phyloP scores from a whole-genome alignment of 2,113 vertebrate genomes.

The Pyxicephalus adspersus region DNA sequence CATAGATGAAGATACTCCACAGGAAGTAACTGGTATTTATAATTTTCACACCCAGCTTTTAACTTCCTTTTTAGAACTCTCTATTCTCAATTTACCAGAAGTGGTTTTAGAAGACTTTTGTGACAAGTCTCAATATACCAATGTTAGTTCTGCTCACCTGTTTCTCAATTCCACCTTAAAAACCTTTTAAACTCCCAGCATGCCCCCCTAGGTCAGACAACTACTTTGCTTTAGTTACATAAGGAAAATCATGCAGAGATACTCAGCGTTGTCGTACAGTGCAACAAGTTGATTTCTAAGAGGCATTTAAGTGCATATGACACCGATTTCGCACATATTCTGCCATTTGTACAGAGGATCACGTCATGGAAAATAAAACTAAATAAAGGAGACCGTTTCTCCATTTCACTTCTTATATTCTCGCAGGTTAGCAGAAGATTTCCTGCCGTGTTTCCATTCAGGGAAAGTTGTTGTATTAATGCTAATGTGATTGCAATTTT shows the following conservation, averaged over 20 bases:
- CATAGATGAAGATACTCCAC: background rate
- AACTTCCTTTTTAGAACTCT: conserved; percentile 2
- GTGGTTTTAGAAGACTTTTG: conserved; percentile 9
- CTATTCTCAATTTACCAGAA: conserved; percentile 10
- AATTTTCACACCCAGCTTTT: background rate
- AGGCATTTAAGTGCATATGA: conserved; percentile 24
- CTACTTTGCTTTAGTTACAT: conserved; percentile 26
- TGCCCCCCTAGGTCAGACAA: background rate
- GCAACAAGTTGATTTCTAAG: conserved; percentile 25
- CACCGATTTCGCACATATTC: conserved; percentile 49
- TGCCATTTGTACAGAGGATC: conserved; percentile 41
- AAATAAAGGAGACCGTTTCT: conserved; percentile 43
- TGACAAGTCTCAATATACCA: background rate
- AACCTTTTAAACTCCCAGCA: background rate
- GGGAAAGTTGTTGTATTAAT: conserved; percentile 51
- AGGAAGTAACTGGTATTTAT: conserved; percentile 8
- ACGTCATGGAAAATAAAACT: conserved; percentile 47
- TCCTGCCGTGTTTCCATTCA: conserved; percentile 50
- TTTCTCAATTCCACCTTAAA: background rate
- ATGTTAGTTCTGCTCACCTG: background rate
- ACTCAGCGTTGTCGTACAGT: conserved; percentile 21
- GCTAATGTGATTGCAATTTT: conserved; percentile 55
- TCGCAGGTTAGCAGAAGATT: conserved; percentile 39
- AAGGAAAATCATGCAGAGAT: conserved; percentile 1
- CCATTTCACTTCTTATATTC: conserved; percentile 43